phyloP scores from a whole-genome alignment of 1,140 invertebrate species.

The Chironomus striatipennis region DNA sequence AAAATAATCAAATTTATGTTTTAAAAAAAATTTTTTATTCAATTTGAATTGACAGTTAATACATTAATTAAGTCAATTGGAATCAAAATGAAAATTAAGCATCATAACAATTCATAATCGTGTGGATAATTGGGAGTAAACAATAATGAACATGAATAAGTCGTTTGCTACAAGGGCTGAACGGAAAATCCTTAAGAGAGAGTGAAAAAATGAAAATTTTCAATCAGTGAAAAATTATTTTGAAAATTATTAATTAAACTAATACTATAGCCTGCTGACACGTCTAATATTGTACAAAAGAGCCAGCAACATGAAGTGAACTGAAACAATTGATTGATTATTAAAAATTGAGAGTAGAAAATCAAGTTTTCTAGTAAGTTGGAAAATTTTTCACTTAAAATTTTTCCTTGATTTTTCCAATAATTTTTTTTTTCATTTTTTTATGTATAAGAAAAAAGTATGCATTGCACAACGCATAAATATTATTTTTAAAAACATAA shows the following conservation, averaged over 20 bases:
- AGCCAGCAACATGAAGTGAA: neutral
- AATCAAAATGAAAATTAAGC: too few species aligned
- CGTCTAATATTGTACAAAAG: neutral
- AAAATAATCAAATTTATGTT: too few species aligned
- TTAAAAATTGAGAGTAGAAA: neutral
- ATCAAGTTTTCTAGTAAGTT: slow-evolving; percentile 11
- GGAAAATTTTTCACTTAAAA: neutral
- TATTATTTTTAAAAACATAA: too few species aligned
- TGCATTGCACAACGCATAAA: too few species aligned
- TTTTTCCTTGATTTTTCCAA: neutral
- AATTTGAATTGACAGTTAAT: too few species aligned
- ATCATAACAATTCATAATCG: too few species aligned
- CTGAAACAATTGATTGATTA: neutral
- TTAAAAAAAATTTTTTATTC: too few species aligned
- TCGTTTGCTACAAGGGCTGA: too few species aligned
- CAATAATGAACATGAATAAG: too few species aligned
- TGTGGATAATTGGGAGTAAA: too few species aligned
- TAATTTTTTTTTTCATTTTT: too few species aligned
- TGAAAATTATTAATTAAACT: neutral
- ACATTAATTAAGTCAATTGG: too few species aligned
- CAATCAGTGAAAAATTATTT: neutral
- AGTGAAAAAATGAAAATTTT: neutral
- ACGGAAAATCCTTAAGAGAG: neutral
- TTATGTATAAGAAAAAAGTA: neutral
- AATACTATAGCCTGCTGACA: neutral